phyloP scores from a whole-genome alignment of 2,888 invertebrate species.

The Muschampia plurimacula region DNA sequence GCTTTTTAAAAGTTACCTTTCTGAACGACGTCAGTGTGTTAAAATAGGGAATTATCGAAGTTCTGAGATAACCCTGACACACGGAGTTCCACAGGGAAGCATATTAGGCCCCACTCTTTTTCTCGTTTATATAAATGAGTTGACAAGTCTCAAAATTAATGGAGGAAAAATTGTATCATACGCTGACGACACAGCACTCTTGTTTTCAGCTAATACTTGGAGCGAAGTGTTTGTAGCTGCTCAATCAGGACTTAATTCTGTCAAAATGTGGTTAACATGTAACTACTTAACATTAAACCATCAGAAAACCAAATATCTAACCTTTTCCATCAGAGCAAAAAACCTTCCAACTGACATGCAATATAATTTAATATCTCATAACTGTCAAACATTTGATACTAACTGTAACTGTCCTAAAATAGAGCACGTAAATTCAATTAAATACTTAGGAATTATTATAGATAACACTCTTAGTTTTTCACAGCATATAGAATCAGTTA shows the following conservation, averaged over 20 bases:
- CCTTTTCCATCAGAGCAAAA: no score
- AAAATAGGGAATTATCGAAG: not conserved
- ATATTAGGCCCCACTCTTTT: not conserved
- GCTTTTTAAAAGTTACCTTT: not conserved
- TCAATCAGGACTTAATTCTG: no score
- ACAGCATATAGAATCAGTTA: not conserved
- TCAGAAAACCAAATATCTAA: no score
- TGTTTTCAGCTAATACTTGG: not conserved
- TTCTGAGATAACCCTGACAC: not conserved
- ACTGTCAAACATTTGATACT: not conserved
- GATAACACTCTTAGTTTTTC: not conserved
- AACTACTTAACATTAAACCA: not conserved
- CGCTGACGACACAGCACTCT: conserved; percentile 1
- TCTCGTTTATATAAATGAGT: no score
- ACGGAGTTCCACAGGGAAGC: no score
- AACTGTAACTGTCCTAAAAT: no score
- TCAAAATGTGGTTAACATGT: not conserved
- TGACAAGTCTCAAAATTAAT: not conserved
- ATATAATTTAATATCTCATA: no score
- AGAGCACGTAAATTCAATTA: no score
- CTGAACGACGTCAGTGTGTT: not conserved
- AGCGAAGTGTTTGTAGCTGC: not conserved
- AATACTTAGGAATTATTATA: not conserved
- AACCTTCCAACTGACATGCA: no score
- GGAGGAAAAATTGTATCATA: not conserved